These are phyloP conservation scores for Spongilla lacustris DNA, from an alignment of 37 sponge, comb jelly and placozoan genomes.

Conservation along the genomic window DNA sequence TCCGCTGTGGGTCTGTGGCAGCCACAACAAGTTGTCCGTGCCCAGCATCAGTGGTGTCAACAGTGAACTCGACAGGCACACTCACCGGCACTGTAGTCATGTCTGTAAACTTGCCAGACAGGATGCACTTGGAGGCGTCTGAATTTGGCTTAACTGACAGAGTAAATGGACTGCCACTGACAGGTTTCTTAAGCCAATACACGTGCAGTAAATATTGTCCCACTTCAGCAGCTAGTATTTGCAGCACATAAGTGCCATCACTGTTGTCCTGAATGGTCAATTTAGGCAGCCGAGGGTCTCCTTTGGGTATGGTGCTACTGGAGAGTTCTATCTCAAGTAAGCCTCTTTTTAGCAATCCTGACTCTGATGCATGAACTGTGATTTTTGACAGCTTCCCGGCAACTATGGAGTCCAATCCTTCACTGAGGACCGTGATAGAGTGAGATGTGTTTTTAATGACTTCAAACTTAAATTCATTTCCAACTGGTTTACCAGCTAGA, in stretches of 20 bases:
- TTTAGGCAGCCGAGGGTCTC: constrained; percentile 5
- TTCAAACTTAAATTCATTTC: constrained; percentile 59
- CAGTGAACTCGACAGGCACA: constrained; percentile 59
- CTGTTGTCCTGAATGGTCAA: constrained; percentile 65
- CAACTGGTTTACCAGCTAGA: constrained; percentile 64
- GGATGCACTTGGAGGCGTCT: constrained; percentile 57
- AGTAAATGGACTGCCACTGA: constrained; percentile 68
- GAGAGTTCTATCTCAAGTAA: constrained; percentile 26
- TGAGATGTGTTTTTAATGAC: constrained; percentile 63
- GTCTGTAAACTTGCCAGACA: constrained; percentile 41
- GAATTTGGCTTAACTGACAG: constrained; percentile 53
- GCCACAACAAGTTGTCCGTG: constrained; percentile 45
- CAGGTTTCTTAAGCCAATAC: constrained; percentile 36
- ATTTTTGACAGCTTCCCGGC: constrained; percentile 29
- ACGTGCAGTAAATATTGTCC: constrained; percentile 53
- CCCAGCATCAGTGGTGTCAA: constrained; percentile 81
- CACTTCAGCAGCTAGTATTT: constrained; percentile 22
- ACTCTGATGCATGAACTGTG: constrained; percentile 50
- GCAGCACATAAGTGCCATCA: constrained; percentile 55
- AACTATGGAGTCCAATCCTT: constrained; percentile 43
- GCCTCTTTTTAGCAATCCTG: constrained; percentile 65
- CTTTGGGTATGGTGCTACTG: constrained; percentile 6
- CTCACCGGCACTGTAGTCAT: constrained; percentile 1
- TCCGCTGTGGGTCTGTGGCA: constrained; percentile 59
- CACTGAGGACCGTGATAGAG: constrained; percentile 49